A percentile compares a stretch with the other conserved stretches of the same genome.
Conservation (phyloP, 2,888 invertebrate species). For the Serripes groenlandicus region DNA sequence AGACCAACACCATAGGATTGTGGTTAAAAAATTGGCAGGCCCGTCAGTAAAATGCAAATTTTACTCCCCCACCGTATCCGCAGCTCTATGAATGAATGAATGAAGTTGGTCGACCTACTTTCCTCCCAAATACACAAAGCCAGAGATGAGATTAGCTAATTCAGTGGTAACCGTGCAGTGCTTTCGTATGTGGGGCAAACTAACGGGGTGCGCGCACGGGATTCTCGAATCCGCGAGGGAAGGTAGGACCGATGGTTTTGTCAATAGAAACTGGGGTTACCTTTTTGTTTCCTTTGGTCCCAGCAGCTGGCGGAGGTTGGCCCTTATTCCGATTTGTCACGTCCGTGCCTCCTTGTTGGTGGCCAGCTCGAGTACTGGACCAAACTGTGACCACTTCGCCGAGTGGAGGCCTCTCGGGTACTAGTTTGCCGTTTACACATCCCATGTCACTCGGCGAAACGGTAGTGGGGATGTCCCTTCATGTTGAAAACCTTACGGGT, state of each 20-base stretch:
- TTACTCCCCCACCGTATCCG: no score
- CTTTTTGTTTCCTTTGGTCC: slow-evolving; percentile 79
- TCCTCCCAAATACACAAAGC: slow-evolving; percentile 27
- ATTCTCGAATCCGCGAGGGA: no score
- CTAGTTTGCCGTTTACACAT: slow-evolving; percentile 84
- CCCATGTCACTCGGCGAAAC: slow-evolving; percentile 83
- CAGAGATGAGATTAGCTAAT: slow-evolving; percentile 21
- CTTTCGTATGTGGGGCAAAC: neutral
- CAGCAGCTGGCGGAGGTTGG: slow-evolving; percentile 68
- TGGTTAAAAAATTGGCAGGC: no score
- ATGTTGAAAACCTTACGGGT: slow-evolving; percentile 74
- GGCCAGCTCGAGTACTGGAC: slow-evolving; percentile 68
- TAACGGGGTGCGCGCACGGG: neutral
- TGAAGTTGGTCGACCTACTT: slow-evolving; percentile 26
- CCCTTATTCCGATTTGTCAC: slow-evolving; percentile 36
- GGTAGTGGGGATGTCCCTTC: slow-evolving; percentile 70
- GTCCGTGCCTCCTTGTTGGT: slow-evolving; percentile 65
- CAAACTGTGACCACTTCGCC: slow-evolving; percentile 81
- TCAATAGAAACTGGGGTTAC: slow-evolving; percentile 2
- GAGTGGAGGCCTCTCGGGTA: slow-evolving; percentile 82
- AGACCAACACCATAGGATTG: no score
- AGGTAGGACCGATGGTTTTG: no score
- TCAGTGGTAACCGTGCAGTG: neutral
- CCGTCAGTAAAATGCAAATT: no score
- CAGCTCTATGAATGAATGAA: slow-evolving; percentile 17